phyloP scores from a whole-genome alignment of 2,113 vertebrate genomes.

The Protobothrops mucrosquamatus region DNA sequence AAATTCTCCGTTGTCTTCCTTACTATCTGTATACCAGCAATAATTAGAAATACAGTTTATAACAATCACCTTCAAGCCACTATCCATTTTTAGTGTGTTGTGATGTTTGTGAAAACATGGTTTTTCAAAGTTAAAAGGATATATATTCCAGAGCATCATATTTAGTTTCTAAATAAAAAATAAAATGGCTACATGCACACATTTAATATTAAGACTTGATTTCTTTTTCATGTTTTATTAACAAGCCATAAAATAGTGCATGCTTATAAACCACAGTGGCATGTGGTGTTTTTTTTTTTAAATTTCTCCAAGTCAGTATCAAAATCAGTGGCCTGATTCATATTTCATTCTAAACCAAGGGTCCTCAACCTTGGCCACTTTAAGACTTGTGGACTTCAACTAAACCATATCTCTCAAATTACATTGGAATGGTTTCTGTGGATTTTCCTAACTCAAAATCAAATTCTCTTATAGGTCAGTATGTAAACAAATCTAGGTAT shows the following conservation, averaged over 20 bases:
- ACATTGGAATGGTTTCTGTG: not conserved
- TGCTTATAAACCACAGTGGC: not conserved
- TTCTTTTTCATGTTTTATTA: not conserved
- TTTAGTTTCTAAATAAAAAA: not conserved
- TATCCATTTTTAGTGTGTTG: not conserved
- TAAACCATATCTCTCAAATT: not conserved
- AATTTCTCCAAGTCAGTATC: not conserved
- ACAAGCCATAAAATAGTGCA: not conserved
- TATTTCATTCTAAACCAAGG: not conserved
- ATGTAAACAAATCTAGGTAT: not conserved
- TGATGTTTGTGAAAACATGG: not conserved
- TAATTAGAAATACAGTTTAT: not conserved
- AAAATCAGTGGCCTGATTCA: not conserved
- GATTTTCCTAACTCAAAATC: not conserved
- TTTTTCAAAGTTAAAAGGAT: not conserved
- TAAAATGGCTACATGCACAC: not conserved
- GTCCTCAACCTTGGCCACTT: too few species aligned
- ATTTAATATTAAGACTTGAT: not conserved
- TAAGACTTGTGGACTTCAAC: too few species aligned
- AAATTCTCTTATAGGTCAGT: not conserved
- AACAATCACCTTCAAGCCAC: not conserved
- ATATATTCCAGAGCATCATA: not conserved
- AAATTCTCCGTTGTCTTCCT: not conserved
- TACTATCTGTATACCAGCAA: not conserved
- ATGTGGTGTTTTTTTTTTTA: not conserved